These are phyloP conservation scores for Micrasema longulum DNA, from an alignment of 1,140 invertebrate genomes.

Conservation along the genomic window DNA sequence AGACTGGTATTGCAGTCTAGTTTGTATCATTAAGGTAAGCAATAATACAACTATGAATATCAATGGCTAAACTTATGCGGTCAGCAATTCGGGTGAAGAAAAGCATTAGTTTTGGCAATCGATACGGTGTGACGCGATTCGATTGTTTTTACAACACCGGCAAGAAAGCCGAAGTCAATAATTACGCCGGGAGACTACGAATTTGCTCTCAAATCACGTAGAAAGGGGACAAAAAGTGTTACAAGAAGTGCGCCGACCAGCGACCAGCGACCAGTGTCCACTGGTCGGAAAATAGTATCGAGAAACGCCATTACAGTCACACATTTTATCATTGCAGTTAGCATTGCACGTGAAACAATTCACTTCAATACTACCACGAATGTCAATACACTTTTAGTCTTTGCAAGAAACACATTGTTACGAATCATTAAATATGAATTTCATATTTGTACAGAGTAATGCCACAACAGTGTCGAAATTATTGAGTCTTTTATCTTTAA, in stretches of 20 bases:
- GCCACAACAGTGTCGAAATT: too few relatives aligned
- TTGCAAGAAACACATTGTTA: too few relatives aligned
- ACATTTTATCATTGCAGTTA: not conserved
- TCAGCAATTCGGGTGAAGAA: not conserved
- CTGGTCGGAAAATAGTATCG: not conserved
- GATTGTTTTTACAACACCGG: conserved; percentile 46
- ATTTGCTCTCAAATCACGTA: conserved; percentile 29
- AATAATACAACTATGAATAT: conserved; percentile 23
- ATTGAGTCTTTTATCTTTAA: too few relatives aligned
- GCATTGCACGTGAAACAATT: not conserved
- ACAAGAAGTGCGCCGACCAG: conserved; percentile 34
- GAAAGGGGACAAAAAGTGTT: conserved; percentile 41
- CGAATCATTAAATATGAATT: too few relatives aligned
- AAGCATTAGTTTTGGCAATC: conserved; percentile 21
- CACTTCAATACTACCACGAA: too few relatives aligned
- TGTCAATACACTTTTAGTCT: too few relatives aligned
- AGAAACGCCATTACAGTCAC: not conserved
- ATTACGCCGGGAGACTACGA: conserved; percentile 34
- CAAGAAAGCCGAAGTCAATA: conserved; percentile 40
- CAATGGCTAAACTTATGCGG: conserved; percentile 23
- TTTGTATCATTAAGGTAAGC: conserved; percentile 11
- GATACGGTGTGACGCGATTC: conserved; percentile 11
- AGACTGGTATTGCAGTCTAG: not conserved
- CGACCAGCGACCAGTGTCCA: not conserved
- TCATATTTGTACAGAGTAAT: too few relatives aligned